A percentile compares a stretch with the other conserved stretches of the same genome.
These are phyloP conservation scores for Apodemia hepburni DNA, from an alignment of 2,888 invertebrate species.

Conservation along the genomic window DNA sequence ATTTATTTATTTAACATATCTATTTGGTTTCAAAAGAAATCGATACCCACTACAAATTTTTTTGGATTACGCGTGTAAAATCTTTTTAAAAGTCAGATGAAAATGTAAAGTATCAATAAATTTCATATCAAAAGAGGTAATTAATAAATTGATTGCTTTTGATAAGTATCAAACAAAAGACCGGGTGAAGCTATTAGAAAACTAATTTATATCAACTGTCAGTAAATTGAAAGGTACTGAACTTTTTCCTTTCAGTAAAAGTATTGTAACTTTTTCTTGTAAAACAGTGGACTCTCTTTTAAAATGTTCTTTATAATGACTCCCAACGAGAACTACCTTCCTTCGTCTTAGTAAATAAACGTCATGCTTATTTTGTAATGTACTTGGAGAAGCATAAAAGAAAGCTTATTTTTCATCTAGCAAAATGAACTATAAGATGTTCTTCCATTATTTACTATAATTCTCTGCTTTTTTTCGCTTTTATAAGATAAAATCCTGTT, in stretches of 20 bases:
- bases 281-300: conserved; percentile 4
- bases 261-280: conserved; percentile 13
- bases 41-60: no score
- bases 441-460: neutral
- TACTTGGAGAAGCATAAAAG: neutral
- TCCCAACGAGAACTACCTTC: neutral
- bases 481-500: no score
- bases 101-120: neutral
- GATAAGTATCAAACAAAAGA: neutral
- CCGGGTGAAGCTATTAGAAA: conserved; percentile 9
- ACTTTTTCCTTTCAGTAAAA: conserved; percentile 6
- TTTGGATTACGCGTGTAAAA: no score
- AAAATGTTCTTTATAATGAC: conserved; percentile 4
- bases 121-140: neutral
- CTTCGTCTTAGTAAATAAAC: conserved; percentile 2
- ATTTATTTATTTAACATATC: no score
- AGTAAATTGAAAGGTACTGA: neutral
- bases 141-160: neutral
- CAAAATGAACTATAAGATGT: neutral
- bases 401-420: neutral
- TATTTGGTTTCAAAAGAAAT: no score
- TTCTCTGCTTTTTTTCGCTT: no score
- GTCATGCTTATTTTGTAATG: neutral
- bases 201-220: conserved; percentile 14
- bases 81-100: no score